phyloP scores from a whole-genome alignment of 2,113 vertebrate genomes.

The Pelodiscus sinensis region DNA sequence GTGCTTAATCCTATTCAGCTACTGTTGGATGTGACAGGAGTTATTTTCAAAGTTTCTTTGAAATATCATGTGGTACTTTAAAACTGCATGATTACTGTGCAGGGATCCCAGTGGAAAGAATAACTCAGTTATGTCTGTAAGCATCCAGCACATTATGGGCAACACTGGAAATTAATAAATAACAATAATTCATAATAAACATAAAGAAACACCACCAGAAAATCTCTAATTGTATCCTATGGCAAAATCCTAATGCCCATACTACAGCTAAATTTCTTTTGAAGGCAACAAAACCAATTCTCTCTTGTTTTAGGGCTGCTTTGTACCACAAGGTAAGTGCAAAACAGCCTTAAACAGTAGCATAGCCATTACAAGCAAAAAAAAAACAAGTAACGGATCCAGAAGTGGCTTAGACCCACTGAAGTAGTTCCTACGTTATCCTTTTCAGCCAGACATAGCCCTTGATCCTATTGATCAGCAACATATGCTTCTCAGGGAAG shows the following conservation, averaged over 20 bases:
- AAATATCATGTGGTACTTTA: background rate
- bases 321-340: rapidly evolving
- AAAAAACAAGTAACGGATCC: background rate
- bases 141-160: background rate
- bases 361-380: background rate
- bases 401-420: background rate
- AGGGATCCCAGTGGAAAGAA: background rate
- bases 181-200: background rate
- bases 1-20: background rate
- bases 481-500: background rate
- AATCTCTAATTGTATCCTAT: background rate
- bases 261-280: background rate
- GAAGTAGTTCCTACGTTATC: rapidly evolving
- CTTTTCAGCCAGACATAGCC: background rate
- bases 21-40: background rate
- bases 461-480: background rate
- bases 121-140: background rate
- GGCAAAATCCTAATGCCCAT: background rate
- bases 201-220: background rate
- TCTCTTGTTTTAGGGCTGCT: background rate
- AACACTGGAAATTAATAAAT: background rate
- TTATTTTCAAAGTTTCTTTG: background rate
- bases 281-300: background rate
- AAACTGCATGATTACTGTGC: background rate
- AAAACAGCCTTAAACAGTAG: background rate